Conservation (phyloP, 1,140 invertebrate genomes). For the Drosophila tropicalis region DNA sequence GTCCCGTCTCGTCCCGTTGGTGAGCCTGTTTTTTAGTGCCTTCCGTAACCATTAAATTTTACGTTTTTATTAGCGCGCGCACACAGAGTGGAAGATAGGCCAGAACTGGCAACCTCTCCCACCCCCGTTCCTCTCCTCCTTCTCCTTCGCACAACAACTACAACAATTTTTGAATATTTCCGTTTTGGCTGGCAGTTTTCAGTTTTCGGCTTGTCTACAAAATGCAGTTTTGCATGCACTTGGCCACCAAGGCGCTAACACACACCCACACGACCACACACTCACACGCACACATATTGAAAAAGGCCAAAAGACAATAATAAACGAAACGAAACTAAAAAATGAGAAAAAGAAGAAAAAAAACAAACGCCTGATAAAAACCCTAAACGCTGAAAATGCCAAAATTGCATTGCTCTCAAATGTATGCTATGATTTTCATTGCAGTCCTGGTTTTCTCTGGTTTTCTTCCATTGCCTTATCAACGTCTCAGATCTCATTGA, state of each 20-base stretch:
- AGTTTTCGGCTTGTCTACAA: conserved; percentile 69
- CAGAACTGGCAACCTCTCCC: background rate
- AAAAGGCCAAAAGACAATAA: conserved; percentile 53
- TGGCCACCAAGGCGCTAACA: conserved; percentile 28
- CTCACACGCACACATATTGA: conserved; percentile 8
- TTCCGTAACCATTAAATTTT: conserved; percentile 82
- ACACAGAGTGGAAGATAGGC: conserved; percentile 39
- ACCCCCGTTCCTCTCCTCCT: background rate
- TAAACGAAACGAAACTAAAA: conserved; percentile 35
- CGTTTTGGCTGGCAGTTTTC: conserved; percentile 75
- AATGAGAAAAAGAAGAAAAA: conserved; percentile 1
- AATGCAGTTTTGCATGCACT: conserved; percentile 80
- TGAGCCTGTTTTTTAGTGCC: conserved; percentile 81
- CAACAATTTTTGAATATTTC: conserved; percentile 79
- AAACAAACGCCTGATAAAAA: conserved; percentile 6
- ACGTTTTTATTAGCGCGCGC: conserved; percentile 78
- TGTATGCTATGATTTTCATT: conserved; percentile 39
- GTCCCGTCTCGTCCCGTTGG: conserved; percentile 53
- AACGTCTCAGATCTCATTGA: conserved; percentile 58
- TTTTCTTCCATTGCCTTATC: conserved; percentile 53
- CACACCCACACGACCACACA: conserved; percentile 2
- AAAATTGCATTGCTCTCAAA: conserved; percentile 59
- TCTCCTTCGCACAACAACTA: conserved; percentile 30
- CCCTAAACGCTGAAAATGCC: conserved; percentile 30
- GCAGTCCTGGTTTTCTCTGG: conserved; percentile 3